phyloP scores from a whole-genome alignment of 1,140 invertebrate species.

The Drosophila ananassae region DNA sequence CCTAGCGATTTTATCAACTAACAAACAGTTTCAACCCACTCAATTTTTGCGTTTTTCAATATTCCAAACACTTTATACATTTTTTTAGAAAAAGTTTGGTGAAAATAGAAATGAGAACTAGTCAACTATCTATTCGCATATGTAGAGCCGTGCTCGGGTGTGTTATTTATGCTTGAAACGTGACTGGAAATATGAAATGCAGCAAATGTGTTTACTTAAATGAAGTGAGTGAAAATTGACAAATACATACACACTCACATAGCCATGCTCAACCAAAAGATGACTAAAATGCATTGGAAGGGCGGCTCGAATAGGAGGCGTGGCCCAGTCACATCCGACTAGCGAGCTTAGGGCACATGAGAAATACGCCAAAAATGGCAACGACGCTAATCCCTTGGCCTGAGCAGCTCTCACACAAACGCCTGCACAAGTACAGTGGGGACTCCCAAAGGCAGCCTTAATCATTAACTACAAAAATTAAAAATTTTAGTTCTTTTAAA shows the following conservation, averaged over 20 bases:
- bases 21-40: no score
- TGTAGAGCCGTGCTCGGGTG: constrained; percentile 28
- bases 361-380: constrained; percentile 65
- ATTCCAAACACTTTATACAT: background rate
- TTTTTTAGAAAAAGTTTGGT: background rate
- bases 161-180: constrained; percentile 75
- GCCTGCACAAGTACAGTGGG: constrained; percentile 22
- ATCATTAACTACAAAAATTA: background rate
- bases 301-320: constrained; percentile 7
- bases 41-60: background rate
- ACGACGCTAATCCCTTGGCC: constrained; percentile 63
- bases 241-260: constrained; percentile 53
- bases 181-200: constrained; percentile 81
- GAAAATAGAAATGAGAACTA: constrained; percentile 26
- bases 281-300: constrained; percentile 32
- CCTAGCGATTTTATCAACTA: no score
- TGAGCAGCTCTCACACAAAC: constrained; percentile 21
- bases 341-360: constrained; percentile 55
- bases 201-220: constrained; percentile 81
- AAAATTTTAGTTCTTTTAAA: no score
- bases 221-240: constrained; percentile 79
- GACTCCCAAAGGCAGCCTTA: background rate
- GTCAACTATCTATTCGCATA: constrained; percentile 5
- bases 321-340: constrained; percentile 34
- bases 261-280: background rate